phyloP scores from a whole-genome alignment of 2,888 invertebrate species.

The Pammene aurita region DNA sequence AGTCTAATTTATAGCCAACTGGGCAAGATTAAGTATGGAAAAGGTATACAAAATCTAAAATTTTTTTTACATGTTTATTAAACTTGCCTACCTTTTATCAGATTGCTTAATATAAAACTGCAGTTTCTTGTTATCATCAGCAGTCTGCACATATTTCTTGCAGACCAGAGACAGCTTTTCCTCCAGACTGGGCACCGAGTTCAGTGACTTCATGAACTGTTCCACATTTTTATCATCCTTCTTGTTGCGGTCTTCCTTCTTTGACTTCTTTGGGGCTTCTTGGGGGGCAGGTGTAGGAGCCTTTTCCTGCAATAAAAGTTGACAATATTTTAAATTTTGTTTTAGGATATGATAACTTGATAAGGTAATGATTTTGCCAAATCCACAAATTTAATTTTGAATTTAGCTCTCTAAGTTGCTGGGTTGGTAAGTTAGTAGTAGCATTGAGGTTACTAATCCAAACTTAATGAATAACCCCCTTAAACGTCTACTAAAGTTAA shows the following conservation, averaged over 20 bases:
- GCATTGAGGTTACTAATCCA: no score
- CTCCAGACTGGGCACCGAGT: conserved; percentile 82
- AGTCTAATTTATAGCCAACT: no score
- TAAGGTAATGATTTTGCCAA: no score
- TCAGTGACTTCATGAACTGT: conserved; percentile 86
- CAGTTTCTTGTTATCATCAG: conserved; percentile 87
- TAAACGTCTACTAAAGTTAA: no score
- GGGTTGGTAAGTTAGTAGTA: no score
- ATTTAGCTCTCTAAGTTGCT: no score
- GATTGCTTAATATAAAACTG: conserved; percentile 83
- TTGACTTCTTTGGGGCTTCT: conserved; percentile 64
- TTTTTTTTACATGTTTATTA: neutral
- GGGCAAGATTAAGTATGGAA: no score
- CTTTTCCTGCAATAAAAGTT: conserved; percentile 57
- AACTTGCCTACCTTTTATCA: conserved; percentile 80
- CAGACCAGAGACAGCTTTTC: conserved; percentile 88
- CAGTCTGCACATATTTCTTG: conserved; percentile 89
- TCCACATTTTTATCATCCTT: conserved; percentile 85
- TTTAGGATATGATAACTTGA: neutral
- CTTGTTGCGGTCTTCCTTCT: conserved; percentile 70
- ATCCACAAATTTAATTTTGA: no score
- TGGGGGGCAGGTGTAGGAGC: conserved; percentile 50
- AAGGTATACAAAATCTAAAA: no score
- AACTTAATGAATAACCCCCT: no score
- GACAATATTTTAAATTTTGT: neutral